Conservation (phyloP, 30 jellyfish, hydroid and myxozoan species). For the Hydra vulgaris region DNA sequence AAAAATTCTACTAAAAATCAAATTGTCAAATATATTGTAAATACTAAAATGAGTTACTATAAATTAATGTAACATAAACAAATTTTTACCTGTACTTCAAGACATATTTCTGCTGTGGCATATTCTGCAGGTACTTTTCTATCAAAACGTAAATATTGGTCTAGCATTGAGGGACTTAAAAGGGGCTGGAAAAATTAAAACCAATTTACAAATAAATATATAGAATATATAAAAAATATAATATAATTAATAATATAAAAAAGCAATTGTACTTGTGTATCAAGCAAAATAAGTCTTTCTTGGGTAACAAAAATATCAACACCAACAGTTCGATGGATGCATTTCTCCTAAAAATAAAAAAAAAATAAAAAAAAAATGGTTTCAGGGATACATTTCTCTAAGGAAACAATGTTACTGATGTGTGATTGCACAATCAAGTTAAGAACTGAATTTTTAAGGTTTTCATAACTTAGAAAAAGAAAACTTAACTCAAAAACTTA, state of each 20-base stretch:
- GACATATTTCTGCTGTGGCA: conserved; percentile 88
- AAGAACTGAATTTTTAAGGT: no score
- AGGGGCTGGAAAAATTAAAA: conserved; percentile 50
- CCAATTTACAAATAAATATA: neutral
- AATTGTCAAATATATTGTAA: no score
- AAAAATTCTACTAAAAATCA: neutral
- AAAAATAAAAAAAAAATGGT: no score
- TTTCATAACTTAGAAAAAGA: no score
- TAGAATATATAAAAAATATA: neutral
- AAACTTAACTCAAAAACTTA: no score
- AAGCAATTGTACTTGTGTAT: conserved; percentile 95
- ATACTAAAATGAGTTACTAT: no score
- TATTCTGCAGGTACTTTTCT: conserved; percentile 82
- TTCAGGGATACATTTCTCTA: no score
- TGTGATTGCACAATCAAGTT: no score
- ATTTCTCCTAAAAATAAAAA: conserved; percentile 54
- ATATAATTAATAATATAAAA: neutral
- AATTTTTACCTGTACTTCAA: conserved; percentile 92
- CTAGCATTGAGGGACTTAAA: conserved; percentile 87
- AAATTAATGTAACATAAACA: no score
- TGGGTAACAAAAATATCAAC: conserved; percentile 63
- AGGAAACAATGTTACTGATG: no score
- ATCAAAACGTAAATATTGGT: conserved; percentile 71
- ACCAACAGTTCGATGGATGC: conserved; percentile 83
- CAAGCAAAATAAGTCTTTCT: conserved; percentile 68